phyloP scores from a whole-genome alignment of 2,113 vertebrate species.

The Petrocephalus microphthalmus region DNA sequence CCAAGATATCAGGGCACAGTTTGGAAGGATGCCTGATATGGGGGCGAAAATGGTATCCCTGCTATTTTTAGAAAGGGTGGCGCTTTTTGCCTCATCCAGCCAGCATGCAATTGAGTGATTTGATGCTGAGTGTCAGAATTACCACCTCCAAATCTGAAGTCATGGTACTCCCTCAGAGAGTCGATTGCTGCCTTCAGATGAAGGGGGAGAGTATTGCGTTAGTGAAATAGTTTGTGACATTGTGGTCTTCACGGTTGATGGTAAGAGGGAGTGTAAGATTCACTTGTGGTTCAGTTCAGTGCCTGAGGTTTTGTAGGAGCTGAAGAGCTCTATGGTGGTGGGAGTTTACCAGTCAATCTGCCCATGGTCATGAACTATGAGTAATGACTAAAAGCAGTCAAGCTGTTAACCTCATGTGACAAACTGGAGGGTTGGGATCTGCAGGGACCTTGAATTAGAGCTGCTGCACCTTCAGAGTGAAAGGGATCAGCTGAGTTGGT shows the following conservation, averaged over 20 bases:
- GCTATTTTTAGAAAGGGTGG: neutral
- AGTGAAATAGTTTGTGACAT: neutral
- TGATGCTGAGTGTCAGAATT: neutral
- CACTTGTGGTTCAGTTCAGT: neutral
- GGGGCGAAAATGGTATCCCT: neutral
- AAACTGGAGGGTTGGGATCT: neutral
- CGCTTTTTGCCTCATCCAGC: neutral
- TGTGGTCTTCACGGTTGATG: neutral
- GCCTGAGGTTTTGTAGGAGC: neutral
- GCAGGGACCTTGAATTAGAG: neutral
- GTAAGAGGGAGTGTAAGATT: neutral
- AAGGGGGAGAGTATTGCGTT: neutral
- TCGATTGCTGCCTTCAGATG: neutral
- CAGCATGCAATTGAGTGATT: neutral
- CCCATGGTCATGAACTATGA: neutral
- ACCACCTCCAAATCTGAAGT: neutral
- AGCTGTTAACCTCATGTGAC: neutral
- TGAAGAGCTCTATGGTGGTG: neutral
- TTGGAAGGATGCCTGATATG: neutral
- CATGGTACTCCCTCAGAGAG: neutral
- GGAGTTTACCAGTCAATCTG: neutral
- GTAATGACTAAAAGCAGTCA: neutral
- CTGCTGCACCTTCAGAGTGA: neutral
- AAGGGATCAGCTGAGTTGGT: neutral
- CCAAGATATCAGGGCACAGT: neutral